Conservation (phyloP, 2,888 invertebrate genomes). For the Pyrochroa serraticornis region DNA sequence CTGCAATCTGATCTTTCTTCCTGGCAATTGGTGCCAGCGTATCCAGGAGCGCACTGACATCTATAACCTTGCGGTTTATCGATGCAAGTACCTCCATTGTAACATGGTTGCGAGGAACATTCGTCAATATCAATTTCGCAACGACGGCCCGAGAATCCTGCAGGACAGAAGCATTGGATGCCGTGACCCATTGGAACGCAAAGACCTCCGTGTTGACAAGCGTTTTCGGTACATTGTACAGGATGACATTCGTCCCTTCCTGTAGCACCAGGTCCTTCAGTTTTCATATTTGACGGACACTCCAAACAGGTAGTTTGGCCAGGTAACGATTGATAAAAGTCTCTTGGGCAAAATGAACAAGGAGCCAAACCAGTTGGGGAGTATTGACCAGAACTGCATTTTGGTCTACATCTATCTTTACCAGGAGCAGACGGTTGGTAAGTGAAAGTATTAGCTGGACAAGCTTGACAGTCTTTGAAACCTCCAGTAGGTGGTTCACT, state of each 20-base stretch:
- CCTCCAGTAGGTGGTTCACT: constrained; percentile 87
- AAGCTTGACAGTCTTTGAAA: constrained; percentile 92
- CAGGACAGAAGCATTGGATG: constrained; percentile 91
- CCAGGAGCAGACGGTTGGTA: constrained; percentile 90
- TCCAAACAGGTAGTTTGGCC: constrained; percentile 88
- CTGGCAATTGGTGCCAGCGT: constrained; percentile 93
- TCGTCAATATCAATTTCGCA: constrained; percentile 96
- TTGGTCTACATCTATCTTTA: constrained; percentile 81
- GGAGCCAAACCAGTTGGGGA: constrained; percentile 93
- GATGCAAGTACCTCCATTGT: constrained; percentile 89
- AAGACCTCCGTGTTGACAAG: constrained; percentile 90
- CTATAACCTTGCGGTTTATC: constrained; percentile 92
- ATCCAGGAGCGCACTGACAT: constrained; percentile 86
- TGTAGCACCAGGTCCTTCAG: constrained; percentile 78
- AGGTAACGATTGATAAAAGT: constrained; percentile 87
- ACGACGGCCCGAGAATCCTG: constrained; percentile 89
- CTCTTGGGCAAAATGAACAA: constrained; percentile 89
- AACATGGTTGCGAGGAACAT: constrained; percentile 92
- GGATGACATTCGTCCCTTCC: constrained; percentile 86
- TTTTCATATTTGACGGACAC: constrained; percentile 90
- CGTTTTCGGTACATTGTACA: constrained; percentile 84
- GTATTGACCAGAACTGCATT: constrained; percentile 89
- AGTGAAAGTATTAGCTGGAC: constrained; percentile 87
- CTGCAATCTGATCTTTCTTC: constrained; percentile 88
- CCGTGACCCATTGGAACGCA: constrained; percentile 88